Conservation (phyloP, 2,113 vertebrate genomes). For the Monopterus albus region DNA sequence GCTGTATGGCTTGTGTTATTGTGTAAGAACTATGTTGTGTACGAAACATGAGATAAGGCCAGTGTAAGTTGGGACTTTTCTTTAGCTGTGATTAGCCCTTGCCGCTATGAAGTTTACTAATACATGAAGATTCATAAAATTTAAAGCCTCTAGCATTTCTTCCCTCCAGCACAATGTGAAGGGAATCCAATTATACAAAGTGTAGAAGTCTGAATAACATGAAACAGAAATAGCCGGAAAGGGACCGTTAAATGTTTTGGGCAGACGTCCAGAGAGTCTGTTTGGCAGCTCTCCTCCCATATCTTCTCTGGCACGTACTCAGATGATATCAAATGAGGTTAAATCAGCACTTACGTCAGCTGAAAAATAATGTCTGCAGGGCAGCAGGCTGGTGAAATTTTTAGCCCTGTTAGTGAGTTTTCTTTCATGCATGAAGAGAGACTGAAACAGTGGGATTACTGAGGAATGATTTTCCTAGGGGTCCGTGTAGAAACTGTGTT, state of each 20-base stretch:
- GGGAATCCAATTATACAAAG: conserved; percentile 47
- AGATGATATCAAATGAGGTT: conserved; percentile 57
- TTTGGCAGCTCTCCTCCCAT: conserved; percentile 31
- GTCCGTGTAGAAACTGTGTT: background rate
- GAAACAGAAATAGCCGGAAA: background rate
- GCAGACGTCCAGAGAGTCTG: conserved; percentile 39
- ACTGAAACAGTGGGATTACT: background rate
- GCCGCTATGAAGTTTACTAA: conserved; percentile 29
- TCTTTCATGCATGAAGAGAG: conserved; percentile 23
- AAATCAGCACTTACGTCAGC: conserved; percentile 45
- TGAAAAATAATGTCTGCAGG: conserved; percentile 44
- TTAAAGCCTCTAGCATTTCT: conserved; percentile 3
- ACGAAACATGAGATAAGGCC: conserved; percentile 1
- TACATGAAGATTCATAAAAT: conserved; percentile 53
- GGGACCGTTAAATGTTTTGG: conserved; percentile 49
- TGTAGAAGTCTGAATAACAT: conserved; percentile 41
- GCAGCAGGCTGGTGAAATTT: conserved; percentile 15
- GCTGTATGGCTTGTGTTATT: background rate
- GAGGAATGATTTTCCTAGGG: conserved; percentile 14
- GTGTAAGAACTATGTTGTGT: background rate
- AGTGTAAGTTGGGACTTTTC: conserved; percentile 18
- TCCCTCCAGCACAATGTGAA: conserved; percentile 27
- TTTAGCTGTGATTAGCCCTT: conserved; percentile 18
- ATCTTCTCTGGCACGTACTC: conserved; percentile 38
- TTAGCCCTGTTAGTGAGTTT: conserved; percentile 4